These are phyloP conservation scores for Cheumatopsyche charites DNA, from an alignment of 1,140 invertebrate species.

Conservation along the genomic window DNA sequence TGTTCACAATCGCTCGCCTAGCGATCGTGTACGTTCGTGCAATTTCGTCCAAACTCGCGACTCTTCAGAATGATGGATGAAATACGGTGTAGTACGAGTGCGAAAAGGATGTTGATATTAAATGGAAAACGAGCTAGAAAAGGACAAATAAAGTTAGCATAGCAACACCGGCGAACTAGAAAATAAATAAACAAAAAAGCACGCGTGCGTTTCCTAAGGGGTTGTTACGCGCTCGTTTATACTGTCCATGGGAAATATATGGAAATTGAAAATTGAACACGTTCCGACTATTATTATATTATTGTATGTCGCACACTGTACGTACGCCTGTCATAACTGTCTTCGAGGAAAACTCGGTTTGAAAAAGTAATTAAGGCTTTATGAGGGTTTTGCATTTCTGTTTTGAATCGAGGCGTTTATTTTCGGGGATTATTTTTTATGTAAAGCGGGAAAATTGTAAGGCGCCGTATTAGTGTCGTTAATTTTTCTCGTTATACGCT, in stretches of 20 bases:
- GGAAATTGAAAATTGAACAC: neutral
- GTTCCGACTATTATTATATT: too few relatives aligned
- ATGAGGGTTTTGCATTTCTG: too few relatives aligned
- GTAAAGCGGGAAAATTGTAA: too few relatives aligned
- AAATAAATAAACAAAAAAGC: conserved; percentile 22
- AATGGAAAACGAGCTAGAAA: neutral
- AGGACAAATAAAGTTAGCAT: neutral
- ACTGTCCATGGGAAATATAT: neutral
- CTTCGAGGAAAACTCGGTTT: too few relatives aligned
- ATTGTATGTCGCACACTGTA: too few relatives aligned
- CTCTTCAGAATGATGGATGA: conserved; percentile 22
- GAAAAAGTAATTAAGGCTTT: too few relatives aligned
- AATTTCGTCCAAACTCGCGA: neutral
- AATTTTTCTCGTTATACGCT: too few relatives aligned
- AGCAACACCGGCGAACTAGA: neutral
- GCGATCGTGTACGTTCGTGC: neutral
- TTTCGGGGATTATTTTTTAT: too few relatives aligned
- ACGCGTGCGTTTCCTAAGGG: neutral
- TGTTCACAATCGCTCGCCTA: neutral
- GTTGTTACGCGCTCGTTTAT: conserved; percentile 12
- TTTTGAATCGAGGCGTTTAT: too few relatives aligned
- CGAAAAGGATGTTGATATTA: neutral
- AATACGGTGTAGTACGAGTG: neutral
- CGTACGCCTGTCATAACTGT: too few relatives aligned
- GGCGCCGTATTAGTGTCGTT: too few relatives aligned